phyloP scores from a whole-genome alignment of 2,888 invertebrate species.

The Hofmannophila pseudospretella region DNA sequence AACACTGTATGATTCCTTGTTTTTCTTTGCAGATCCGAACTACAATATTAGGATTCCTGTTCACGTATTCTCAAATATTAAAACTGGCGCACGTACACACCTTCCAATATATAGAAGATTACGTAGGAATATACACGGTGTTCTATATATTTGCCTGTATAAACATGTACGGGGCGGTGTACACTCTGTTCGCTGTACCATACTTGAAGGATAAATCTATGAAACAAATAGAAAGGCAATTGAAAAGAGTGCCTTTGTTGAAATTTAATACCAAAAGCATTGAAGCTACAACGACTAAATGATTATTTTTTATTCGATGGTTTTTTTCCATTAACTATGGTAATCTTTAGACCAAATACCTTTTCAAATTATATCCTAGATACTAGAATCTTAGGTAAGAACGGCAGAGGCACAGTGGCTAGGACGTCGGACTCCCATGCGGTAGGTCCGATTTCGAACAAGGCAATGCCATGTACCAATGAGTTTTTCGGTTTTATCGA shows the following conservation, averaged over 20 bases:
- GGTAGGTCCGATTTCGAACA: too few relatives aligned
- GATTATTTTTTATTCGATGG: neutral
- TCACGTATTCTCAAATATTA: constrained; percentile 45
- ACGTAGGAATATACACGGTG: constrained; percentile 48
- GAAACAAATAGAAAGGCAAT: constrained; percentile 50
- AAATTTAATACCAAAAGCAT: constrained; percentile 33
- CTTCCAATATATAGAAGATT: constrained; percentile 48
- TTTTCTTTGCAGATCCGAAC: constrained; percentile 58
- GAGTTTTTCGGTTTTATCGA: too few relatives aligned
- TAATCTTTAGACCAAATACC: too few relatives aligned
- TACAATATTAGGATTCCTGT: constrained; percentile 39
- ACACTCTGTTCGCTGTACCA: constrained; percentile 46
- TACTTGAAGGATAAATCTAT: constrained; percentile 38
- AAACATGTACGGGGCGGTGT: constrained; percentile 55
- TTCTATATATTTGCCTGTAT: constrained; percentile 54
- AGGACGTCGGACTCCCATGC: too few relatives aligned
- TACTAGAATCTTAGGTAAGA: too few relatives aligned
- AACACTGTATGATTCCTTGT: too few relatives aligned
- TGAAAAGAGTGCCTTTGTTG: constrained; percentile 49
- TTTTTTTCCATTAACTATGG: neutral
- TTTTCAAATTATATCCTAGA: too few relatives aligned
- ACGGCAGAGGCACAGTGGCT: too few relatives aligned
- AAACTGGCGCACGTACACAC: constrained; percentile 49
- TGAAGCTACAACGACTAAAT: too few relatives aligned
- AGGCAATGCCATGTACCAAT: too few relatives aligned